A percentile compares a stretch with the other conserved stretches of the same genome.
Evolutionary conservation across 2,888 invertebrate genomes (phyloP).

Genomic region (Drosophila vallismaia): DNA sequence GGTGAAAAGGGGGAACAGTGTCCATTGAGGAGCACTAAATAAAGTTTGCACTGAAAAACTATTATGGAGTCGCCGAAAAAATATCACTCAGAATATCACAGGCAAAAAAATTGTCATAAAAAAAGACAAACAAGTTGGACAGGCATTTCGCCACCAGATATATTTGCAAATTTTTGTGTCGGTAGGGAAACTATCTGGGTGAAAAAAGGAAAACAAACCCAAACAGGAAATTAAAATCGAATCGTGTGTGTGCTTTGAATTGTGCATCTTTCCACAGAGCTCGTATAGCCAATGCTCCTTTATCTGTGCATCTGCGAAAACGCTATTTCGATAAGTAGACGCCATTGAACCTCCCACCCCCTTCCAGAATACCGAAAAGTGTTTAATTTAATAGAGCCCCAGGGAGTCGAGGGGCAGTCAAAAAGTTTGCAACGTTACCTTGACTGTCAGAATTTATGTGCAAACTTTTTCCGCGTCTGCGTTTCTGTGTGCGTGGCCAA

Average conservation of each 20-base stretch:
- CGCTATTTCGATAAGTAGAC: conserved; percentile 38
- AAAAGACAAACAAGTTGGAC: neutral
- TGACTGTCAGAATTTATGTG: conserved; percentile 71
- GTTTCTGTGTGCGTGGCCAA: conserved; percentile 44
- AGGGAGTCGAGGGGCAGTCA: conserved; percentile 36
- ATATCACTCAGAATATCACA: conserved; percentile 56
- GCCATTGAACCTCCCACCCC: neutral
- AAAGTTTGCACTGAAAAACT: conserved; percentile 69
- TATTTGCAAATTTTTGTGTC: conserved; percentile 51
- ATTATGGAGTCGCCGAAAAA: conserved; percentile 55
- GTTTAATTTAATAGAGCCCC: conserved; percentile 69
- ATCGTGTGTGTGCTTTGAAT: conserved; percentile 44
- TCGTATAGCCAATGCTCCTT: conserved; percentile 10
- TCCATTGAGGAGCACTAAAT: conserved; percentile 56
- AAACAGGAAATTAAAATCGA: conserved; percentile 77
- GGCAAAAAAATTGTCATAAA: conserved; percentile 19
- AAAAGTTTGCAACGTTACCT: conserved; percentile 72
- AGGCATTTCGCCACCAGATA: neutral
- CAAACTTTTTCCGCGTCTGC: conserved; percentile 58
- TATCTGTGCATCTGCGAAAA: conserved; percentile 16
- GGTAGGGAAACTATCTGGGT: neutral
- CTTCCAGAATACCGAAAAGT: conserved; percentile 57
- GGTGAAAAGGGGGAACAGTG: neutral
- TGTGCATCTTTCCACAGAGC: conserved; percentile 28
- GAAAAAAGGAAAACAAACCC: conserved; percentile 19